phyloP scores from a whole-genome alignment of 2,797 vertebrate species.

The Paramormyrops hopkinsi region DNA sequence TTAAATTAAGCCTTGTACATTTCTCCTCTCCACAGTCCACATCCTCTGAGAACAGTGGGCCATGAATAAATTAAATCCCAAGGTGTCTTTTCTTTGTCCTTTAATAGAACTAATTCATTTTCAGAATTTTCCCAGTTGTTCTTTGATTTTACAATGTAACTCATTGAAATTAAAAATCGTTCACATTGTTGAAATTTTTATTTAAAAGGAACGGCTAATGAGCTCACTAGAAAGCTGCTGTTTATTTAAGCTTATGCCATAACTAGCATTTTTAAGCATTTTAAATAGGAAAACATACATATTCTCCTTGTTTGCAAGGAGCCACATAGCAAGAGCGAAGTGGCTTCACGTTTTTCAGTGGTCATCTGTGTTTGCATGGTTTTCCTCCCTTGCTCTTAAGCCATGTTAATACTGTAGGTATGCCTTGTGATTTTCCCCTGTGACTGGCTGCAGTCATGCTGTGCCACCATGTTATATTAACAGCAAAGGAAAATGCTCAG shows the following conservation, averaged over 20 bases:
- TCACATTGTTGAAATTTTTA: not conserved
- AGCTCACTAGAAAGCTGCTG: not conserved
- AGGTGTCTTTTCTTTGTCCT: not conserved
- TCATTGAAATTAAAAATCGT: not conserved
- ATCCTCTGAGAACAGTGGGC: not conserved
- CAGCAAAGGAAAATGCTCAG: not conserved
- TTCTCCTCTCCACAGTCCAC: not conserved
- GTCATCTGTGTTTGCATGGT: not conserved
- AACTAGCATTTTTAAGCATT: not conserved
- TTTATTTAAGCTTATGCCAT: not conserved
- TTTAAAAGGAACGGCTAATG: not conserved
- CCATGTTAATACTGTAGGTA: not conserved
- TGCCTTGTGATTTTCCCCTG: not conserved
- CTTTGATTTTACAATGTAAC: not conserved
- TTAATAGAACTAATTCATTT: not conserved
- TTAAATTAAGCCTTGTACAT: conserved; percentile 12
- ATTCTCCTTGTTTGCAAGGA: not conserved
- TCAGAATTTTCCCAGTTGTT: not conserved
- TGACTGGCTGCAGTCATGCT: not conserved
- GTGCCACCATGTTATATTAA: not conserved
- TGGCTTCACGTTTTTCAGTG: not conserved
- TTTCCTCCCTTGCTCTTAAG: not conserved
- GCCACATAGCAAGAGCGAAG: not conserved
- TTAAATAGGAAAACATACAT: not conserved
- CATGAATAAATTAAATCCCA: not conserved